A percentile compares a stretch with the other conserved stretches of the same genome.
These are phyloP conservation scores for Trididemnum nubilum DNA, from an alignment of 23 tunicate species.

Conservation along the genomic window DNA sequence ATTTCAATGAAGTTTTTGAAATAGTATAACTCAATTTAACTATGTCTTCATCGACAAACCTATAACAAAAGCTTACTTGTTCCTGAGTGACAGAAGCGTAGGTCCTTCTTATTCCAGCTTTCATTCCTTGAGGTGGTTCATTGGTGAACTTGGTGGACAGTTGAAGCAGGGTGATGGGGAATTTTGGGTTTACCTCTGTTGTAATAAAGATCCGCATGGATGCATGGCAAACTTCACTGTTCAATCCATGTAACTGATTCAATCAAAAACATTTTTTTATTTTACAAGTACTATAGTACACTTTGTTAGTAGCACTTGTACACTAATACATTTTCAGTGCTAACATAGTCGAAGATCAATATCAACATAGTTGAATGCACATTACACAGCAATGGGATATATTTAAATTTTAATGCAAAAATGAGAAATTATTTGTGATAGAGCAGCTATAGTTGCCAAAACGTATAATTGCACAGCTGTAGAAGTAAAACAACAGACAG, in stretches of 20 bases:
- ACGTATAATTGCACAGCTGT: too few relatives aligned
- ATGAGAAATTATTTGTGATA: too few relatives aligned
- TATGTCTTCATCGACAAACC: too few relatives aligned
- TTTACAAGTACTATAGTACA: background rate
- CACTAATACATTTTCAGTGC: background rate
- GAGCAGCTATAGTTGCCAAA: too few relatives aligned
- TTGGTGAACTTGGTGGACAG: conserved; percentile 90
- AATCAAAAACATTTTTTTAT: background rate
- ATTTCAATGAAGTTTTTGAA: too few relatives aligned
- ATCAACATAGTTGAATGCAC: too few relatives aligned
- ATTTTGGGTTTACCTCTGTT: conserved; percentile 91
- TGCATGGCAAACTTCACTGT: conserved; percentile 33
- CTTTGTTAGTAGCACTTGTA: background rate
- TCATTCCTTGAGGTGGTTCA: conserved; percentile 98
- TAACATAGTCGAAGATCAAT: too few relatives aligned
- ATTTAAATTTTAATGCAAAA: too few relatives aligned
- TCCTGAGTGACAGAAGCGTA: conserved; percentile 88
- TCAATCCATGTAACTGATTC: conserved; percentile 14
- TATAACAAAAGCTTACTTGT: too few relatives aligned
- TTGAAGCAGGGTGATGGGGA: conserved; percentile 92
- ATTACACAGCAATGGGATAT: too few relatives aligned
- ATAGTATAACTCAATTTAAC: too few relatives aligned
- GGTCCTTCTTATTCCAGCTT: conserved; percentile 89
- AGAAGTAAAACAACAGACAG: too few relatives aligned
- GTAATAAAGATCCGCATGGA: conserved; percentile 87